These are phyloP conservation scores for Hozukius guyotensis DNA, from an alignment of 2,797 vertebrate genomes.

Conservation along the genomic window DNA sequence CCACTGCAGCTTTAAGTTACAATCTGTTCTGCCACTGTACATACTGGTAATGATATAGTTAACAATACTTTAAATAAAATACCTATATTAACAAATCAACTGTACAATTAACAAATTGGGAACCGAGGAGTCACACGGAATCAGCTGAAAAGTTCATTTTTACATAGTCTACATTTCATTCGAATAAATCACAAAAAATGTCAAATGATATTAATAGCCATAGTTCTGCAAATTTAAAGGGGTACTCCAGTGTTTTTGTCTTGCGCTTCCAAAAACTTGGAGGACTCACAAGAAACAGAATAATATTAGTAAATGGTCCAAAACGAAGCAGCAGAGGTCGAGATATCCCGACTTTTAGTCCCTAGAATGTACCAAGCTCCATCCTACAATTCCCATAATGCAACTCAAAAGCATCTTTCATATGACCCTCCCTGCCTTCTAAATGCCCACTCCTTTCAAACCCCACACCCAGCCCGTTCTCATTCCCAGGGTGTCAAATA, in stretches of 20 bases:
- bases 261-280: not conserved
- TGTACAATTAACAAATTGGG: not conserved
- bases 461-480: no score
- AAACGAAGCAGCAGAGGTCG: not conserved
- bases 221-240: not conserved
- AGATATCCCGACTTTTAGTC: not conserved
- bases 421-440: not conserved
- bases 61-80: not conserved
- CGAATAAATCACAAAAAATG: not conserved
- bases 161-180: not conserved
- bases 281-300: not conserved
- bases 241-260: not conserved
- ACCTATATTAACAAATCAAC: not conserved
- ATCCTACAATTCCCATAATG: not conserved
- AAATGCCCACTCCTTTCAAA: not conserved
- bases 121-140: not conserved
- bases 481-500: fast-evolving
- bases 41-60: not conserved
- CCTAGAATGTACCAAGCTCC: not conserved
- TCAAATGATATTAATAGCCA: not conserved
- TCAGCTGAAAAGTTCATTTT: not conserved
- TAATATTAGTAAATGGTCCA: not conserved
- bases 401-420: not conserved
- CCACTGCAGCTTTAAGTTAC: not conserved
- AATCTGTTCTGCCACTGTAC: not conserved